Evolutionary conservation across 2,113 vertebrate genomes (phyloP), one percentile per base, ranked within the genome.

Genomic region (Centropus bengalensis): DNA sequence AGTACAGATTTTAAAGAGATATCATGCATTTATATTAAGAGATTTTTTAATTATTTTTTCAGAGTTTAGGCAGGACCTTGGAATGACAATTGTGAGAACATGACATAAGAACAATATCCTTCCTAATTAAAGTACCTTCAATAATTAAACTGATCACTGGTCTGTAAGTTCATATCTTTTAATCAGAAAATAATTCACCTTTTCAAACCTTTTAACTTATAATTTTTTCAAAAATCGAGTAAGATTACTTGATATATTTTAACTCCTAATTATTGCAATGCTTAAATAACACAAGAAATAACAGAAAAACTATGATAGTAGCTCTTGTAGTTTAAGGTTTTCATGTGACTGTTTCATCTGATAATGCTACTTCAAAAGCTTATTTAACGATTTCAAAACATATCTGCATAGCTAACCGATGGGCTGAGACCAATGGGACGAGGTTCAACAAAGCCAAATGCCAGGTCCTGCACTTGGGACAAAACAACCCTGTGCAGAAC

Each of bases 1-100:
- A 84, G 92, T 75, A 32, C 11, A 94, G 77, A 82, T 91, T 95
- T 96, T 96, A 96, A 96, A 96, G 96, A 82, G 67, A 59, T 90
- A 92, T 38, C 14, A 85, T 86, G 69, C 56, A 51, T 82, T 93
- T 84, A 44, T 88, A 52, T 75, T 69, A 88, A 71, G 27, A 44
- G 21, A 64, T 58, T 95, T 82, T 77, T 71, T 40, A 85, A 81
- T 88, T 49, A 49, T 11, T 75, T 91, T 90, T 49, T 30, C 40
- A 69, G 22, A 60, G 11, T 60, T 91, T 56, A 91, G 47, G 12
- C 36, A 80, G 42, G 68, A 74, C 38, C 47, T 95, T 93, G 22
- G 60, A 81, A 82, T 49, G 55, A 63, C 47, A 77, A 13, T 2
- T 22, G 59, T 80, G 56, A 83, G 49, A 77, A 64, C 8, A n/a